phyloP scores from a whole-genome alignment of 2,113 vertebrate species.

The Poecilia latipinna region DNA sequence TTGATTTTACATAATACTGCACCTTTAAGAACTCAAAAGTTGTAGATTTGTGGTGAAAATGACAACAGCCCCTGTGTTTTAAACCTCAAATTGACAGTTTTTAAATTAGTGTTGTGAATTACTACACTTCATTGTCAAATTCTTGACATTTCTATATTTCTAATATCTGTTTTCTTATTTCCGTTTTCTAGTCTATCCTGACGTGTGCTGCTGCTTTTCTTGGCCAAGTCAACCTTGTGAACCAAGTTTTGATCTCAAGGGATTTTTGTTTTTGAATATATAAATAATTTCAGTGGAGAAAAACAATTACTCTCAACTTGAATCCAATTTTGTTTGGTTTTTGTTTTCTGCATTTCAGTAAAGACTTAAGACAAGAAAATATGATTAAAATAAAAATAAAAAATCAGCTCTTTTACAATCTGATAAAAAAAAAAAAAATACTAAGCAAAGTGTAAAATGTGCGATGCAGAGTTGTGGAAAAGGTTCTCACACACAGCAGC shows the following conservation, averaged over 20 bases:
- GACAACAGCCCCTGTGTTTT: too few relatives aligned
- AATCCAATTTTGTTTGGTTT: neutral
- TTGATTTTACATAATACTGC: too few relatives aligned
- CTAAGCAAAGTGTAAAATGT: neutral
- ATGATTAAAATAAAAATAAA: neutral
- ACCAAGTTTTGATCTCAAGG: neutral
- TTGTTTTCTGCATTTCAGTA: neutral
- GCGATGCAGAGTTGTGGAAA: neutral
- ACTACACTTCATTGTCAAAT: too few relatives aligned
- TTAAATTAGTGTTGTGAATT: neutral
- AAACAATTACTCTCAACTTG: neutral
- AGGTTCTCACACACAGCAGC: conserved; percentile 35
- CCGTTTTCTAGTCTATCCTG: too few relatives aligned
- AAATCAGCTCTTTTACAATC: neutral
- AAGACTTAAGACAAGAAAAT: neutral
- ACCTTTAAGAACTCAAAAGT: neutral
- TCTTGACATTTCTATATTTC: neutral
- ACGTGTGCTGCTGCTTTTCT: too few relatives aligned
- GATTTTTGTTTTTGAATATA: neutral
- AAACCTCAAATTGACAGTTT: too few relatives aligned
- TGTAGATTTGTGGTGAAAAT: neutral
- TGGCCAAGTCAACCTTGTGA: neutral
- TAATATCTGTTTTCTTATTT: too few relatives aligned
- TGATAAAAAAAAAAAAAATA: too few relatives aligned
- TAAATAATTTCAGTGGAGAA: neutral